These are phyloP conservation scores for Apostichopus californicus DNA, from an alignment of 35 echinoderm and acorn worm species.

Conservation along the genomic window DNA sequence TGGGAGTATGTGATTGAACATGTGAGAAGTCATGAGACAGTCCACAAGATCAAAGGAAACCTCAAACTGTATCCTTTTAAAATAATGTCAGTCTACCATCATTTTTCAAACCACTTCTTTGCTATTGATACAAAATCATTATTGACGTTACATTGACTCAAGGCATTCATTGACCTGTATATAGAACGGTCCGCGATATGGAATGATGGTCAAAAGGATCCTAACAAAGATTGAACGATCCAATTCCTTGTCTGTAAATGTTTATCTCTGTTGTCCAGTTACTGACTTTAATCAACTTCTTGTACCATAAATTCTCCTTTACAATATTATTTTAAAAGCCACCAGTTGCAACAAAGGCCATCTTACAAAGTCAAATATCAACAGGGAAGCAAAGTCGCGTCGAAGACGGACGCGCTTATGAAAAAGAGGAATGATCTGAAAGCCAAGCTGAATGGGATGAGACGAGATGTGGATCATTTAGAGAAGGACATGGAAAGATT, in stretches of 20 bases:
- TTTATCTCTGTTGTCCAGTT: too few relatives aligned
- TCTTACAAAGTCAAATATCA: slow-evolving; percentile 27
- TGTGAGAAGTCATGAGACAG: background rate
- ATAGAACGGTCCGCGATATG: too few relatives aligned
- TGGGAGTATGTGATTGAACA: slow-evolving; percentile 57
- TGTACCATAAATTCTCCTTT: background rate
- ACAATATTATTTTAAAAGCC: background rate
- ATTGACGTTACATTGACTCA: too few relatives aligned
- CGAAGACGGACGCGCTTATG: slow-evolving; percentile 13
- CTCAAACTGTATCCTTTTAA: slow-evolving; percentile 47
- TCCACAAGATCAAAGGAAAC: slow-evolving; percentile 37
- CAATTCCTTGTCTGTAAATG: too few relatives aligned
- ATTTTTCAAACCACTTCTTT: too few relatives aligned
- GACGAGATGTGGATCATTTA: background rate
- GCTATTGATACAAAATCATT: too few relatives aligned
- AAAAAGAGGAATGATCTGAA: slow-evolving; percentile 30
- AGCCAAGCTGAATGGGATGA: background rate
- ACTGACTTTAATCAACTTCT: background rate
- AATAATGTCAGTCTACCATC: too few relatives aligned
- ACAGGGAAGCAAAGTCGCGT: background rate
- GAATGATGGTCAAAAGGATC: too few relatives aligned
- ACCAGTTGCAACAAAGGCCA: background rate
- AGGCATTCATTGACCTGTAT: background rate
- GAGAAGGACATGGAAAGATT: slow-evolving; percentile 28
- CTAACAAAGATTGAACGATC: too few relatives aligned